A percentile compares a stretch with the other conserved stretches of the same genome.
Evolutionary conservation across 2,888 invertebrate genomes (phyloP).

Genomic region (Rhingia campestris): DNA sequence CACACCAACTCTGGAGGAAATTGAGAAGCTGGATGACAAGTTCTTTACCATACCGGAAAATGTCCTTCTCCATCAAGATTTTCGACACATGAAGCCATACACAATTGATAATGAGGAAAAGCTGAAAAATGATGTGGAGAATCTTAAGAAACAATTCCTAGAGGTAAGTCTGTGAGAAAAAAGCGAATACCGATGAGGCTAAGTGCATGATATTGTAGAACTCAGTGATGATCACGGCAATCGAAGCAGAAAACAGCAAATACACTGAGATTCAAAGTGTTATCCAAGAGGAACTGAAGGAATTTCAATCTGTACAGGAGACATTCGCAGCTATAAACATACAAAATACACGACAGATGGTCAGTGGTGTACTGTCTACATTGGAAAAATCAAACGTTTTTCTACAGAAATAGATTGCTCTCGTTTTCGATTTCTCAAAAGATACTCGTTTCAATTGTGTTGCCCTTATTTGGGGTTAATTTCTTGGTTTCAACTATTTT

Average conservation of each 20-base stretch:
- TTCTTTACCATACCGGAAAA: conserved; percentile 79
- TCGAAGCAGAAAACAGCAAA: conserved; percentile 75
- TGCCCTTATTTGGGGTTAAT: too few species aligned
- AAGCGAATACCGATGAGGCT: background rate
- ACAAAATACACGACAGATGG: conserved; percentile 62
- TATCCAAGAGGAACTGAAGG: conserved; percentile 73
- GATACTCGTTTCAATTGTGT: too few species aligned
- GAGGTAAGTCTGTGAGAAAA: conserved; percentile 75
- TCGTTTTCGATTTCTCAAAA: too few species aligned
- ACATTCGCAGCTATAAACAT: conserved; percentile 71
- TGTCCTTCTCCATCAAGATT: conserved; percentile 78
- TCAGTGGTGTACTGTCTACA: conserved; percentile 19
- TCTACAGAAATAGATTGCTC: conserved; percentile 16
- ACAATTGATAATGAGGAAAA: conserved; percentile 76
- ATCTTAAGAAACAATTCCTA: conserved; percentile 76
- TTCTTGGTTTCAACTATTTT: too few species aligned
- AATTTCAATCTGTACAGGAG: conserved; percentile 73
- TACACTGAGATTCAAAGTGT: conserved; percentile 69
- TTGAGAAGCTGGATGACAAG: conserved; percentile 76
- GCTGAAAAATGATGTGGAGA: conserved; percentile 73
- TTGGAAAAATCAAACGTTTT: conserved; percentile 25
- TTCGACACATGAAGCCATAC: conserved; percentile 76
- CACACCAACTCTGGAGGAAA: conserved; percentile 66
- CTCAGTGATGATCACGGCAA: conserved; percentile 73
- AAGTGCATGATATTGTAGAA: conserved; percentile 69